A percentile compares a stretch with the other conserved stretches of the same genome.
These are phyloP conservation scores for Agrilus cyanescens DNA, from an alignment of 2,888 invertebrate species.

Conservation along the genomic window DNA sequence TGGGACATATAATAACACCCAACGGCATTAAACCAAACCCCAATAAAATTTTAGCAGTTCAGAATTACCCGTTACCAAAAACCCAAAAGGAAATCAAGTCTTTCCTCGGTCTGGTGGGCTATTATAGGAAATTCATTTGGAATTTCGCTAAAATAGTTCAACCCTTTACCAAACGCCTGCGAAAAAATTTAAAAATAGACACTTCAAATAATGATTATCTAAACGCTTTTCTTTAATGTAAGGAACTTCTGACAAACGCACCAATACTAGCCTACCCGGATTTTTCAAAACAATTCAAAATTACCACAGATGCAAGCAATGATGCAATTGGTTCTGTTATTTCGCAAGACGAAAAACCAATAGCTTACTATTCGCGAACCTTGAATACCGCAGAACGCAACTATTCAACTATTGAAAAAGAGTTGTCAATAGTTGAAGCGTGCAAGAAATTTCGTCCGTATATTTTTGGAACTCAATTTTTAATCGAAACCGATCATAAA, in stretches of 20 bases:
- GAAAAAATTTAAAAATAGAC: not conserved
- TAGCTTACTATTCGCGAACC: slow-evolving; percentile 12
- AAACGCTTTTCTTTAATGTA: slow-evolving; percentile 4
- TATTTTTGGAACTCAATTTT: slow-evolving; percentile 21
- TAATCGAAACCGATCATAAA: slow-evolving; percentile 22
- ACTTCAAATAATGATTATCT: too few relatives aligned
- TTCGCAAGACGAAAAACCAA: slow-evolving; percentile 13
- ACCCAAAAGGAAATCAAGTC: slow-evolving; percentile 7
- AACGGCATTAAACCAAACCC: slow-evolving; percentile 9
- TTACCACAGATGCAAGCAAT: slow-evolving; percentile 14
- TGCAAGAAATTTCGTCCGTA: slow-evolving; percentile 24
- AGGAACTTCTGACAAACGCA: slow-evolving; percentile 6
- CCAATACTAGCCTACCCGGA: slow-evolving; percentile 12
- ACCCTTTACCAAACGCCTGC: not conserved
- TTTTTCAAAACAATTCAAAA: slow-evolving; percentile 7
- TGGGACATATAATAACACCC: slow-evolving; percentile 9
- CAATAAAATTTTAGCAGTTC: not conserved
- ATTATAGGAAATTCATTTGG: not conserved
- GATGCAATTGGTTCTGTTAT: slow-evolving; percentile 12
- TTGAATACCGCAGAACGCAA: slow-evolving; percentile 13
- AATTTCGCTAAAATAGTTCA: slow-evolving; percentile 3
- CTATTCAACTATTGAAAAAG: slow-evolving; percentile 27
- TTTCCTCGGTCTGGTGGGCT: slow-evolving; percentile 4
- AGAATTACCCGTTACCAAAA: slow-evolving; percentile 5
- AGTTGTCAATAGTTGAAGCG: slow-evolving; percentile 24